Evolutionary conservation across 2,888 invertebrate genomes (phyloP).

Genomic region (Conomelus anceps): DNA sequence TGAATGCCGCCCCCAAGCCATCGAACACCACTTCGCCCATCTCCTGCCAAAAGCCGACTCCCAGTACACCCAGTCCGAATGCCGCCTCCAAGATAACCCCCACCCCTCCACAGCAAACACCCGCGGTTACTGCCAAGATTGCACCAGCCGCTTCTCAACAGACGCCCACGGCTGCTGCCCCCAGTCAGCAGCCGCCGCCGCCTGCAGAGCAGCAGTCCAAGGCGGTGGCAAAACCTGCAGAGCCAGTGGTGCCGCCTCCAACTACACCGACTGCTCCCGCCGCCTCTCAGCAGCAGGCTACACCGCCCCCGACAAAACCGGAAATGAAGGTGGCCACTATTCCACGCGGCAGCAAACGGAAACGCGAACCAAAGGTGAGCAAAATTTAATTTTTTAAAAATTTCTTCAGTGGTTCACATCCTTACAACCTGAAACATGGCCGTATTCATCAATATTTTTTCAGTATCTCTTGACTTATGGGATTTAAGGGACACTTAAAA

Average conservation of each 20-base stretch:
- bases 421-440: too few species aligned
- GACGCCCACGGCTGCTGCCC: slow-evolving; percentile 40
- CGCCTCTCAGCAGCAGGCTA: slow-evolving; percentile 26
- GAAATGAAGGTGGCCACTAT: slow-evolving; percentile 43
- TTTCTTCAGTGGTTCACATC: too few species aligned
- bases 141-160: slow-evolving; percentile 33
- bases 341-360: slow-evolving; percentile 48
- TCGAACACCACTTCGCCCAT: slow-evolving; percentile 33
- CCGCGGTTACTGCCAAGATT: not conserved
- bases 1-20: slow-evolving; percentile 27
- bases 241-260: slow-evolving; percentile 37
- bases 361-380: slow-evolving; percentile 45
- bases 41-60: slow-evolving; percentile 8
- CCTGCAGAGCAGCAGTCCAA: slow-evolving; percentile 9
- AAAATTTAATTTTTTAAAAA: too few species aligned
- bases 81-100: not conserved
- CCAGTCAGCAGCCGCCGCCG: slow-evolving; percentile 34
- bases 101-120: not conserved
- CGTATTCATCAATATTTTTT: too few species aligned
- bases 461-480: too few species aligned
- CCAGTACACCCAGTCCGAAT: not conserved
- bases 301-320: slow-evolving; percentile 33
- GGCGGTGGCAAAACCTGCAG: slow-evolving; percentile 28
- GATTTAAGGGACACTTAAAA: too few species aligned
- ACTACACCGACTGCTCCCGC: slow-evolving; percentile 22